These are phyloP conservation scores for Atherinosoma microstoma DNA, from an alignment of 2,797 vertebrate genomes.

Conservation along the genomic window DNA sequence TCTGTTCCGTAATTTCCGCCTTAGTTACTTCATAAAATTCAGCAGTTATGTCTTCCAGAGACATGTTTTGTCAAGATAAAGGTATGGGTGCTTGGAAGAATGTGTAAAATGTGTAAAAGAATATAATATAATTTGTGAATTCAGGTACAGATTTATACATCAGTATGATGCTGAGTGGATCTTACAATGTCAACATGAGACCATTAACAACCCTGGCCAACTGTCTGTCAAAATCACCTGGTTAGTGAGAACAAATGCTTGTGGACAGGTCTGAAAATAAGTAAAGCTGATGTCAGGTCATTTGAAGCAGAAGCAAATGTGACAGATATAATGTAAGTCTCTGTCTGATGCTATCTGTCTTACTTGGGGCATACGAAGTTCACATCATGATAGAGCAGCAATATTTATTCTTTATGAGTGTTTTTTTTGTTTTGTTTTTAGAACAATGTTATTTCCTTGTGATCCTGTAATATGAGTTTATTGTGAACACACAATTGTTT, in stretches of 20 bases:
- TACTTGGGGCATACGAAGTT: not conserved
- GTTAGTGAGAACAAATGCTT: constrained; percentile 8
- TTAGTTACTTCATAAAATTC: not conserved
- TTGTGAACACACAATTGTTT: not conserved
- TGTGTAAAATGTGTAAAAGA: not conserved
- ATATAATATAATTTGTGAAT: not conserved
- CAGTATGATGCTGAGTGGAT: not conserved
- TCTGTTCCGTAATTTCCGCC: not conserved
- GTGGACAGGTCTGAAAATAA: constrained; percentile 22
- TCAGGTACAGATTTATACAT: constrained; percentile 1
- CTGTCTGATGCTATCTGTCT: not conserved
- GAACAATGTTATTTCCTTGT: not conserved
- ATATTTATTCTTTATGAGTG: not conserved
- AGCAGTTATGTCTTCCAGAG: not conserved
- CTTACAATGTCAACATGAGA: constrained; percentile 3
- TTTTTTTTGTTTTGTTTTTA: not conserved
- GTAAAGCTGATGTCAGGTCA: not conserved
- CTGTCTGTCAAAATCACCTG: constrained; percentile 16
- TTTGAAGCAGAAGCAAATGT: constrained; percentile 7
- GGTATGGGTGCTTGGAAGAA: not conserved
- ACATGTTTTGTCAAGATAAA: not conserved
- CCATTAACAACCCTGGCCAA: not conserved
- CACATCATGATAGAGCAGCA: not conserved
- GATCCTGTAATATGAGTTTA: not conserved
- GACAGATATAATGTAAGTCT: constrained; percentile 10